Conservation (phyloP, 2,113 vertebrate species). For the Ammospiza nelsoni region DNA sequence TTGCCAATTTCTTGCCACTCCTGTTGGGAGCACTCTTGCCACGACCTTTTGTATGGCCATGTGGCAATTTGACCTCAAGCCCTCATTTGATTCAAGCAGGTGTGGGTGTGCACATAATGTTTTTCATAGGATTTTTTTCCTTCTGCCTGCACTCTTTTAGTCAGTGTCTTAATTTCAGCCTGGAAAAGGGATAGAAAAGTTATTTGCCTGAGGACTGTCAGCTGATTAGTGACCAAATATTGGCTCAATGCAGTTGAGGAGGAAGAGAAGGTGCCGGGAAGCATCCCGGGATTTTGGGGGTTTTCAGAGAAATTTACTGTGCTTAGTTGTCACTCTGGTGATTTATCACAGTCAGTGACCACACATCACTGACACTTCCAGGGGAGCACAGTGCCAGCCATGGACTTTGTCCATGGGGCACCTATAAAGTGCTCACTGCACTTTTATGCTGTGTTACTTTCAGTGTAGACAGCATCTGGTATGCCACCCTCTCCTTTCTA, state of each 20-base stretch:
- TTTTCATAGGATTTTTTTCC: background rate
- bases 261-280: background rate
- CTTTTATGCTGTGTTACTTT: background rate
- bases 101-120: accelerated
- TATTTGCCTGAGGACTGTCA: background rate
- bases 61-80: background rate
- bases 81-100: background rate
- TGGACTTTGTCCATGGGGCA: accelerated
- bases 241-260: background rate
- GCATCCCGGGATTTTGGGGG: background rate
- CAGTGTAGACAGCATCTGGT: background rate
- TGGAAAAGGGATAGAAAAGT: background rate
- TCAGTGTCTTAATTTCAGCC: background rate
- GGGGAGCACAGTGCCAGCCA: background rate
- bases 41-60: accelerated
- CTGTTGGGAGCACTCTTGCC: background rate
- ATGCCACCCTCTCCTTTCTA: background rate
- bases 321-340: accelerated
- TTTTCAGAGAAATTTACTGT: background rate
- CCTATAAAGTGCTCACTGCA: background rate
- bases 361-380: background rate
- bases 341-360: background rate
- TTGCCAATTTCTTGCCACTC: background rate
- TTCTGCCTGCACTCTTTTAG: background rate
- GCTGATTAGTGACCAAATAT: background rate